phyloP scores from a whole-genome alignment of 2,113 vertebrate species.

The Labrus mixtus region DNA sequence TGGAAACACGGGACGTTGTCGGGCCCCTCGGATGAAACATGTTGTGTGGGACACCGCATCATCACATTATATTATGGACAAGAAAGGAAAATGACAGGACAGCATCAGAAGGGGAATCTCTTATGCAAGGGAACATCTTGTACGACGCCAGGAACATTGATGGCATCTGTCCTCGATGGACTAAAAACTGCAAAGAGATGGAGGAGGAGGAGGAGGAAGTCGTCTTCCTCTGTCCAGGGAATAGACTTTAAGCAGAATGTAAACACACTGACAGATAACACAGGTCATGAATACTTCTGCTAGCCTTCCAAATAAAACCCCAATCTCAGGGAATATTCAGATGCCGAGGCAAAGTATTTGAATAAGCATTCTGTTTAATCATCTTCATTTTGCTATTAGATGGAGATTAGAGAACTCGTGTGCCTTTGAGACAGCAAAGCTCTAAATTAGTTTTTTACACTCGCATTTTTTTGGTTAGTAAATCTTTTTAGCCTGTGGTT shows the following conservation, averaged over 20 bases:
- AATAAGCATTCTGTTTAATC: slow-evolving; percentile 35
- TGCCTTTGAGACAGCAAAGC: slow-evolving; percentile 32
- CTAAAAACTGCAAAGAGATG: slow-evolving; percentile 53
- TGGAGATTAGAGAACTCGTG: slow-evolving; percentile 23
- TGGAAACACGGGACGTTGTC: slow-evolving; percentile 37
- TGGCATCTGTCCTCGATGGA: slow-evolving; percentile 41
- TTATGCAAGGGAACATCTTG: slow-evolving; percentile 68
- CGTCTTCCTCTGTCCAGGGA: slow-evolving; percentile 48
- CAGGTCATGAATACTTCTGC: slow-evolving; percentile 22
- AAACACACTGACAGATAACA: slow-evolving; percentile 46
- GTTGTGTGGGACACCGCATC: slow-evolving; percentile 43
- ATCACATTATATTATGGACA: slow-evolving; percentile 54
- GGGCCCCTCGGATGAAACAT: slow-evolving; percentile 20
- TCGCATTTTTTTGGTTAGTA: slow-evolving; percentile 38
- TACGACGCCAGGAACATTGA: slow-evolving; percentile 47
- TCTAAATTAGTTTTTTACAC: slow-evolving; percentile 39
- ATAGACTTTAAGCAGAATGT: slow-evolving; percentile 40
- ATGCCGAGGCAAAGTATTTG: slow-evolving; percentile 22
- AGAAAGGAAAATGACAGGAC: slow-evolving; percentile 60
- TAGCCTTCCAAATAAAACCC: slow-evolving; percentile 24
- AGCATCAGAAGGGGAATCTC: slow-evolving; percentile 57
- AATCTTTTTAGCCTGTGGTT: slow-evolving; percentile 43
- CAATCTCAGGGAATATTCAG: slow-evolving; percentile 18
- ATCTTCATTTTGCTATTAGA: slow-evolving; percentile 34
- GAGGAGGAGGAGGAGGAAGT: slow-evolving; percentile 43